Evolutionary conservation across 2,113 vertebrate species (phyloP).

Genomic region (Hipposideros armiger): DNA sequence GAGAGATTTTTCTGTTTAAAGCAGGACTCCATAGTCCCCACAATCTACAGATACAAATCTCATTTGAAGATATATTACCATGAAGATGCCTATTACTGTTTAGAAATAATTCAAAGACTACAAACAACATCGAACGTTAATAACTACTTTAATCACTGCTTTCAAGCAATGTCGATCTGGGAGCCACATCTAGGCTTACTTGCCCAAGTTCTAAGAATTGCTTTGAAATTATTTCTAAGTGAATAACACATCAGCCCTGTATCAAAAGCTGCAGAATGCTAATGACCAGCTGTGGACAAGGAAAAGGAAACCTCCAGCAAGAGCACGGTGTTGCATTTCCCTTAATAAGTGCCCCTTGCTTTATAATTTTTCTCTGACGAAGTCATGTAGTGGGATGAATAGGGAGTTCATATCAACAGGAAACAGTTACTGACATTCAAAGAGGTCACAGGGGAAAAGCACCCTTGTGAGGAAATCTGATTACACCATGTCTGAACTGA

Average conservation of each 20-base stretch:
- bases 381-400: constrained; percentile 43
- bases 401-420: constrained; percentile 87
- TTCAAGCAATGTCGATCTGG: background rate
- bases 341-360: constrained; percentile 51
- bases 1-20: constrained; percentile 9
- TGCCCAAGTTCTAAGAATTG: background rate
- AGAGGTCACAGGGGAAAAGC: constrained; percentile 70
- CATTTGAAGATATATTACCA: background rate
- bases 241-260: background rate
- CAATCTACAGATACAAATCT: background rate
- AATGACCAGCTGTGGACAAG: background rate
- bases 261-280: background rate
- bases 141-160: constrained; percentile 26
- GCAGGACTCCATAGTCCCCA: background rate
- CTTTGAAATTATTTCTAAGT: background rate
- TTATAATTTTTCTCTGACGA: constrained; percentile 63
- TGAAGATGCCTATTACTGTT: background rate
- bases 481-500: constrained; percentile 80
- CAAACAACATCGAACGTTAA: background rate
- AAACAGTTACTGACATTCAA: constrained; percentile 82
- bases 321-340: constrained; percentile 44
- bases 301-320: background rate
- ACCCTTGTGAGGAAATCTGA: constrained; percentile 82
- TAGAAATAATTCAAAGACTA: constrained; percentile 50
- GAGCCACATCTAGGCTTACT: background rate